Percentiles rank a stretch among this genome's conserved stretches.
Evolutionary conservation across 2,888 invertebrate genomes (phyloP).

Genomic region (Parnassius glacialis): DNA sequence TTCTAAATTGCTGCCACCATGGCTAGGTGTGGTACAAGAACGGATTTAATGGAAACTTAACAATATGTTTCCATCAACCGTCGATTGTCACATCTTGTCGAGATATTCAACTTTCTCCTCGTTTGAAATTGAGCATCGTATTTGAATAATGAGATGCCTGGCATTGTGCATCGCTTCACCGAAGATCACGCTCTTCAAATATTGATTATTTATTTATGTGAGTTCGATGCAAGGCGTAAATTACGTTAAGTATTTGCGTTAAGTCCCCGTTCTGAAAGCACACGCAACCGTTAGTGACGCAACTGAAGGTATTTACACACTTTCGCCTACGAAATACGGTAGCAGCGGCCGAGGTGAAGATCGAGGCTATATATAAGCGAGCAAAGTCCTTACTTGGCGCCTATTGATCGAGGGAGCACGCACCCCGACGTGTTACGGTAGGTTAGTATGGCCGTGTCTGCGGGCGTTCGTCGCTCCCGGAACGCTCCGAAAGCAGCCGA

Average conservation of each 20-base stretch:
- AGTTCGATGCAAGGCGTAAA: constrained; percentile 32
- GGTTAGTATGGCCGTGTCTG: constrained; percentile 73
- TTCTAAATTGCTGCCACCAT: constrained; percentile 28
- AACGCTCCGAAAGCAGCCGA: constrained; percentile 72
- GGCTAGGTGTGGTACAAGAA: constrained; percentile 35
- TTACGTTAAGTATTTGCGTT: constrained; percentile 11
- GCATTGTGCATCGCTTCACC: constrained; percentile 54
- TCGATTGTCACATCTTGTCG: constrained; percentile 74
- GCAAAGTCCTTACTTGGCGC: constrained; percentile 65
- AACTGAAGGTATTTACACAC: constrained; percentile 54
- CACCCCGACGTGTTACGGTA: constrained; percentile 74
- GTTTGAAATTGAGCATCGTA: constrained; percentile 62
- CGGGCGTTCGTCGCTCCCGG: constrained; percentile 65
- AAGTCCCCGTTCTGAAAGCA: constrained; percentile 19
- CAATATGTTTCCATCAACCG: constrained; percentile 74
- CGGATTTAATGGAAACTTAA: constrained; percentile 73
- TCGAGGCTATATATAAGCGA: constrained; percentile 78
- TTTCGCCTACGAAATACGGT: constrained; percentile 63
- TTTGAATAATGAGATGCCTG: constrained; percentile 67
- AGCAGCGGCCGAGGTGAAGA: constrained; percentile 69
- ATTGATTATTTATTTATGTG: constrained; percentile 46
- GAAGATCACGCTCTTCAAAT: constrained; percentile 48
- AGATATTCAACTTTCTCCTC: constrained; percentile 70
- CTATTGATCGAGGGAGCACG: constrained; percentile 76
- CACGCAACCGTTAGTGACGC: constrained; percentile 45